Base-by-base conservation (phyloP, 2,888 invertebrate species). In the Trissoscelio sp. region DNA sequence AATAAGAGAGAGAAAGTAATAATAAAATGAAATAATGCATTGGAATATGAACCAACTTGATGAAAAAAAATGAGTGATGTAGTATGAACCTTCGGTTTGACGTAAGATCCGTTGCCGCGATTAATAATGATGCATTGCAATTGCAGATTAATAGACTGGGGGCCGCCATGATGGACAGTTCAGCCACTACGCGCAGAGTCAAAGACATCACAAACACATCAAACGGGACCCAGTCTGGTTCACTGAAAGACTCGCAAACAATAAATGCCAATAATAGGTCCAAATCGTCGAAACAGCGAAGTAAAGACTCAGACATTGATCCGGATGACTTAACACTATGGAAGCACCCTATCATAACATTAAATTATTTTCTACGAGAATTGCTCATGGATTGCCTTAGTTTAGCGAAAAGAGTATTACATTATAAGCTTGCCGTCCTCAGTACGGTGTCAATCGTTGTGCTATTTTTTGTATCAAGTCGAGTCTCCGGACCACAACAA, bases 361-460 rank as follows among this genome's bases (percentile, higher is more conserved):
- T 91, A 53, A 88, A 88, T 84, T 91, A 90, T 85, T 91, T 91
- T 86, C 73, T 90, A 83, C 88, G 86, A 72, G 91, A 91, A 88
- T 85, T 91, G 84, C 85, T 91, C 67, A 88, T 89, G 79, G 85
- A 91, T 84, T 83, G 88, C 85, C 81, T 87, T 70, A 89, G 87
- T 85, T 84, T 91, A 87, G 87, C 87, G 74, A 87, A 85, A 81
- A 90, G 90, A 81, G 87, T 87, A 79, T 86, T 90, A 67, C 87
- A 85, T 75, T 88, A 91, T 80, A 90, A 81, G 83, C 87, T 85
- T 77, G 87, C 86, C 69, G 91, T 91, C 67, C 88, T 88, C 85
- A 87, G 88, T 85, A 83, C 87, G 84, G 84, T 89, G 79, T 83
- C 87, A 64, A 77, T 91, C 70, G 73, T 88, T 78, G 81, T 85